Conservation (phyloP, 2,888 invertebrate genomes). For the Chelonus formosanus region DNA sequence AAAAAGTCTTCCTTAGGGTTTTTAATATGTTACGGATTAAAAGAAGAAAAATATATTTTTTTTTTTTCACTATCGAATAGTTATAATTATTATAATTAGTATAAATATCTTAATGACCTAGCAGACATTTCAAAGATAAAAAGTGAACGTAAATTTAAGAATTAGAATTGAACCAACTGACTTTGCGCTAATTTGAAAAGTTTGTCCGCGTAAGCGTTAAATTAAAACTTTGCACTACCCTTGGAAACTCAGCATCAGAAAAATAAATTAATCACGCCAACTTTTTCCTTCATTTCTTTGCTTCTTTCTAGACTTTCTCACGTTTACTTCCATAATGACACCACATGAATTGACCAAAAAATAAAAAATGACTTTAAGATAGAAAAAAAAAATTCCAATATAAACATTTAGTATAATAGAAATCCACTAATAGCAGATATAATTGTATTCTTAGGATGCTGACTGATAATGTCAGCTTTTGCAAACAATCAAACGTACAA, state of each 20-base stretch:
- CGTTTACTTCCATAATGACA: not conserved
- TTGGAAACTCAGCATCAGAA: slow-evolving; percentile 19
- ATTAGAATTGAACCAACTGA: slow-evolving; percentile 30
- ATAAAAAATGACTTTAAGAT: no score
- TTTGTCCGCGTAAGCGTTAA: slow-evolving; percentile 28
- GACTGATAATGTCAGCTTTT: no score
- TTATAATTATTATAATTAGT: no score
- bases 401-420: no score
- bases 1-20: not conserved
- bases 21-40: not conserved
- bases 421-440: no score
- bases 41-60: no score
- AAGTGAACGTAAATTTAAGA: slow-evolving; percentile 28
- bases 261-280: slow-evolving; percentile 25
- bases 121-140: slow-evolving; percentile 5
- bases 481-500: no score
- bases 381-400: no score
- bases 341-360: no score
- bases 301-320: slow-evolving; percentile 1
- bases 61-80: no score
- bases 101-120: not conserved
- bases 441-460: no score
- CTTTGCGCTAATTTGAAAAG: slow-evolving; percentile 36
- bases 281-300: slow-evolving; percentile 18
- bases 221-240: slow-evolving; percentile 28